phyloP scores from a whole-genome alignment of 2,888 invertebrate genomes.

The Syrphus vitripennis region DNA sequence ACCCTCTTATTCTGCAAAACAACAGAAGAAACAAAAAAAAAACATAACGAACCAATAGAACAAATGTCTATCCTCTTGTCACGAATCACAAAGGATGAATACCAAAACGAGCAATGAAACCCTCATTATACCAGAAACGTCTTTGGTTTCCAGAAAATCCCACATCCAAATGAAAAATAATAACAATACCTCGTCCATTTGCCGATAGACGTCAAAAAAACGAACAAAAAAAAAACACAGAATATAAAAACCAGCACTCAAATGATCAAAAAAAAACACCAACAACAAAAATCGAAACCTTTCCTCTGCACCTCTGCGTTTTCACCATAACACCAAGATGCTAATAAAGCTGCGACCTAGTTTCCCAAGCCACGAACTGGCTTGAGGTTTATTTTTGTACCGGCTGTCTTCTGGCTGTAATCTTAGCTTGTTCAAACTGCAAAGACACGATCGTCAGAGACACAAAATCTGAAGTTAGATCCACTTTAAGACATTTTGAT shows the following conservation, averaged over 20 bases:
- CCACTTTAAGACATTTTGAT: constrained; percentile 41
- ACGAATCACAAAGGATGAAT: constrained; percentile 65
- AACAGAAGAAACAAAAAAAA: background rate
- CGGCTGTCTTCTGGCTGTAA: constrained; percentile 14
- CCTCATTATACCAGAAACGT: constrained; percentile 54
- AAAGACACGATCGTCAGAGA: constrained; percentile 58
- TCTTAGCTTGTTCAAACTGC: constrained; percentile 17
- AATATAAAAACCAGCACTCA: constrained; percentile 31
- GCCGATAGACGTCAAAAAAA: constrained; percentile 43
- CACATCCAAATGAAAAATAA: constrained; percentile 62
- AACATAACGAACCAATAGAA: constrained; percentile 49
- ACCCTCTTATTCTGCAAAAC: constrained; percentile 24
- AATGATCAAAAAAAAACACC: constrained; percentile 36
- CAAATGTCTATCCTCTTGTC: constrained; percentile 57
- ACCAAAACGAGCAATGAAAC: constrained; percentile 21
- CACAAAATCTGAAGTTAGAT: constrained; percentile 47
- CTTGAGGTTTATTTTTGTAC: constrained; percentile 51
- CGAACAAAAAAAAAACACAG: background rate
- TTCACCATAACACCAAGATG: constrained; percentile 59
- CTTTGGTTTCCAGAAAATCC: constrained; percentile 64
- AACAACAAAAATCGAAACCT: constrained; percentile 25
- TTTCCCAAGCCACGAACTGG: constrained; percentile 66
- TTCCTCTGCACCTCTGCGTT: constrained; percentile 35
- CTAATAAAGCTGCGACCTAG: constrained; percentile 71
- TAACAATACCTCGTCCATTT: constrained; percentile 54